Evolutionary conservation across 2,113 vertebrate genomes (phyloP), one percentile per base, ranked within the genome.

Genomic region (Malurus elegans): DNA sequence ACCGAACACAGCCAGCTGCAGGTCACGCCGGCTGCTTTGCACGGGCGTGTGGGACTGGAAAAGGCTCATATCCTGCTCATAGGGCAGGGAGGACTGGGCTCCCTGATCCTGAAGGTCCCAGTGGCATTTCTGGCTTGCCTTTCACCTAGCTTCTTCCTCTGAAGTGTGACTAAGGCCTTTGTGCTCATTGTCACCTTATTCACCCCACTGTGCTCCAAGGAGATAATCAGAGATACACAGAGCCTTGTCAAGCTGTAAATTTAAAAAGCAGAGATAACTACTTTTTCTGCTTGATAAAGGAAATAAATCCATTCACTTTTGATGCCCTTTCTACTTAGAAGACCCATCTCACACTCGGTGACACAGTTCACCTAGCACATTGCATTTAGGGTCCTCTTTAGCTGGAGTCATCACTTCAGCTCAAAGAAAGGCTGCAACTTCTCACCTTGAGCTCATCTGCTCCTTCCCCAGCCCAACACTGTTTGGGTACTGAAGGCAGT

Each of bases 1-100:
- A 58, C 44, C 0, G 0, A 72, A 50, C 0, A 14, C 58, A 73
- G 75, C 32, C 1, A 1, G 54, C 5, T 1, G 4, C 61, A 65
- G 65, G 66, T 58, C 70, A 64, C 0, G 0, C 16, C 70, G 38
- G 38, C 38, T 45, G 64, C 69, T 74, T 29, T 47, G 66, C 32
- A 26, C 1, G 0, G 6, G 19, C 0, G 0, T 17, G 23, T 1
- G 6, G 56, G 42, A 58, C 8, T 75, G 11, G 78, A 38, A 60
- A 66, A 79, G 58, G 51, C 31, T 42, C 17, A 9, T 2, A 4
- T 23, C n/a, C 70, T 29, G 40, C 54, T 76, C 1, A 1, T 26
- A 5, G 6, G 23, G 51, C 7, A 4, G 42, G 69, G 9, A 4
- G 19, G 14, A 69, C n/a, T 51, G 54, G 13, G 17, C 9, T 87